Base-by-base conservation (phyloP, 2,797 vertebrate species). In the Ctenopoma kingsleyae region DNA sequence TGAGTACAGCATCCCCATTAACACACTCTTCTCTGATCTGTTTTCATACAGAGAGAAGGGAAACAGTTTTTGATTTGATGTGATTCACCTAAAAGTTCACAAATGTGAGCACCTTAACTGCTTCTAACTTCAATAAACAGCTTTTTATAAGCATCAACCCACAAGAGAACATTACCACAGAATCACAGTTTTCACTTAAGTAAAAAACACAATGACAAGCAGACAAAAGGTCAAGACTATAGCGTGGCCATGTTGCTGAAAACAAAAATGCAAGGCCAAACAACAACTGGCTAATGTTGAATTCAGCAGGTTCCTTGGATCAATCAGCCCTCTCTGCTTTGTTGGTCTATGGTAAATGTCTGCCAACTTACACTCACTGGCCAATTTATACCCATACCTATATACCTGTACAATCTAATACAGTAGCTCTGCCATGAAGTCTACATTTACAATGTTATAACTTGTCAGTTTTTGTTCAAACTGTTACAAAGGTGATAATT, bases 291-390 rank as follows among this genome's bases (percentile, higher is more conserved):
- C 61, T 59, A 67, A 43, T 52, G 47, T 11, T 75, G 36, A 76
- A 77, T 71, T 80, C 57, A 62, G 64, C 47, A 49, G 50, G 66
- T 63, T 70, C 54, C 67, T 78, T 55, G 56, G 59, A 57, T 59
- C 49, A 61, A 65, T 75, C 74, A 73, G 59, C 38, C 23, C 47
- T 62, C 23, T 15, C 51, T 20, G 38, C 1, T 41, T 79, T 59
- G 19, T 65, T 19, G 16, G 59, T 68, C 51, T 51, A 13, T 71
- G 67, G 70, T 32, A 36, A 76, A 75, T 66, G 51, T 76, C 67
- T 55, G 48, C 15, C 8, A 16, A 17, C 12, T 16, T 16, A 15
- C 23, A 23, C 23, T 23, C 23, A 23, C 23, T 23, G 23, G 23
- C 23, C 23, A 23, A 2, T 23, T 23, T 23, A 23, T 23, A 23